Conservation (phyloP, 1,140 invertebrate species). For the Phortica variegata region DNA sequence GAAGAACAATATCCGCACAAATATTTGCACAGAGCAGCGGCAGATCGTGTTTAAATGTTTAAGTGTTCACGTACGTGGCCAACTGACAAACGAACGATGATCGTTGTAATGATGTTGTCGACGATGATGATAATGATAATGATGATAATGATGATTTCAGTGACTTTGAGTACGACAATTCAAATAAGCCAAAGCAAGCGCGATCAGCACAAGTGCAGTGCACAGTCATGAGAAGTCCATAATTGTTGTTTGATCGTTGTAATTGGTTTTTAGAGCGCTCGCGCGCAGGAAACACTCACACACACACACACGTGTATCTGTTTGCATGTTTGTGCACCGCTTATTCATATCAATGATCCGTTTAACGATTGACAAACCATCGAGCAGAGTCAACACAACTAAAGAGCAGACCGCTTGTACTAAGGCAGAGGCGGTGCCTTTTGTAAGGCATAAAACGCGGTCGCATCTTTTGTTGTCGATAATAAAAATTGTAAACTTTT, state of each 20-base stretch:
- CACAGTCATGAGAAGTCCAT: slow-evolving; percentile 16
- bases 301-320: not conserved
- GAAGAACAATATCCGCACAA: slow-evolving; percentile 48
- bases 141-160: too few relatives aligned
- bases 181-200: not conserved
- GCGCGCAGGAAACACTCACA: slow-evolving; percentile 40
- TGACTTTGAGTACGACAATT: not conserved
- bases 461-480: slow-evolving; percentile 32
- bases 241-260: slow-evolving; percentile 55
- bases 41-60: slow-evolving; percentile 36
- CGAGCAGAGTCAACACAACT: slow-evolving; percentile 1
- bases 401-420: slow-evolving; percentile 7
- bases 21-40: slow-evolving; percentile 47
- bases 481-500: slow-evolving; percentile 43
- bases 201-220: slow-evolving; percentile 1
- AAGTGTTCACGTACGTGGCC: not conserved
- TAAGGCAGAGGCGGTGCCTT: slow-evolving; percentile 19
- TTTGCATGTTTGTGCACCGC: slow-evolving; percentile 26
- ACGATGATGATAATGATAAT: not conserved
- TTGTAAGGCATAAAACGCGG: slow-evolving; percentile 17
- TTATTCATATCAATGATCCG: slow-evolving; percentile 46
- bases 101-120: too few relatives aligned
- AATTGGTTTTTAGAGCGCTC: slow-evolving; percentile 41
- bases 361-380: slow-evolving; percentile 46
- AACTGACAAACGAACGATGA: too few relatives aligned